These are phyloP conservation scores for Pitangus sulphuratus DNA, from an alignment of 2,797 vertebrate genomes.

Conservation along the genomic window DNA sequence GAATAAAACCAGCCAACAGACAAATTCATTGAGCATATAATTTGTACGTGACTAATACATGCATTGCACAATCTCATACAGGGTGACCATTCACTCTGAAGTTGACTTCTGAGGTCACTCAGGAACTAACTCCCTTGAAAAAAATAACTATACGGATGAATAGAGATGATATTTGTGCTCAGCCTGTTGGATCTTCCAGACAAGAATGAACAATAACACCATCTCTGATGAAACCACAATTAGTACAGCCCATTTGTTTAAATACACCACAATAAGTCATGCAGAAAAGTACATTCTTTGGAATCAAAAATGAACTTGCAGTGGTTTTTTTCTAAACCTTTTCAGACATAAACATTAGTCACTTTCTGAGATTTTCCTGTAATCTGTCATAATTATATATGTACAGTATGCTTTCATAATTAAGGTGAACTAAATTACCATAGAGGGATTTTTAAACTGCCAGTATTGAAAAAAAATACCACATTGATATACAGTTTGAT, in stretches of 20 bases:
- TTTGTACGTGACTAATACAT: not conserved
- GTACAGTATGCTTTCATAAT: not conserved
- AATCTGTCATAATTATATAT: constrained; percentile 5
- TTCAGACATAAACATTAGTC: constrained; percentile 38
- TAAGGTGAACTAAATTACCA: not conserved
- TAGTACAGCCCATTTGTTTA: not conserved
- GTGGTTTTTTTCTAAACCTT: not conserved
- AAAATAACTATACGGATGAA: not conserved
- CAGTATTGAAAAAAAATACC: not conserved
- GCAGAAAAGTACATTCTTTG: not conserved
- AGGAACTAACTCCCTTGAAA: not conserved
- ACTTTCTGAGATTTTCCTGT: constrained; percentile 7
- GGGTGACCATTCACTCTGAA: not conserved
- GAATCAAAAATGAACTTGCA: constrained; percentile 12
- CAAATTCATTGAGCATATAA: not conserved
- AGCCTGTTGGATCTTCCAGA: not conserved
- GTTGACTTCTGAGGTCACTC: not conserved
- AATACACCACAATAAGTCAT: not conserved
- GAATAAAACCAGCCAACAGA: not conserved
- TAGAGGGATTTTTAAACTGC: not conserved
- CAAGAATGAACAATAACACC: not conserved
- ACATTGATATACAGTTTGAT: not conserved
- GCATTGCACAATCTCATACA: not conserved
- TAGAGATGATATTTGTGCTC: not conserved
- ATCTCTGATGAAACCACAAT: not conserved